A percentile compares a stretch with the other conserved stretches of the same genome.
phyloP scores from a whole-genome alignment of 2,113 vertebrate species.

The Aplodontia rufa region DNA sequence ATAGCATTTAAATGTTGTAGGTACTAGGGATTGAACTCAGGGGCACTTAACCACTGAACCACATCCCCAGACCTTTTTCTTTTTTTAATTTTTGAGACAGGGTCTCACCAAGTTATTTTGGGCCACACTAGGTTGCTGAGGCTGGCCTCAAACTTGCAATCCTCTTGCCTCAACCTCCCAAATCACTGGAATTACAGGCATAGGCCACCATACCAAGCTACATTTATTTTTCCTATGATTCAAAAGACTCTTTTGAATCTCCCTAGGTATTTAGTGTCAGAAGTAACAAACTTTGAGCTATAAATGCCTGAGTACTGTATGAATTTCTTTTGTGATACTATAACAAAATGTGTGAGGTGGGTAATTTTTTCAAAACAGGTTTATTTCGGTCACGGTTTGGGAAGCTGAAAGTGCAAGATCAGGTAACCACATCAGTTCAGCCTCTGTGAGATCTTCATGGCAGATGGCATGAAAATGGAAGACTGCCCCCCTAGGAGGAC shows the following conservation, averaged over 20 bases:
- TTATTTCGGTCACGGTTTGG: neutral
- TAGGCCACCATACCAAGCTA: no score
- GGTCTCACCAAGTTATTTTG: no score
- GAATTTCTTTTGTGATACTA: neutral
- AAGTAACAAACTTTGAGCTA: neutral
- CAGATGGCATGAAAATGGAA: no score
- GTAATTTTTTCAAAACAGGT: neutral
- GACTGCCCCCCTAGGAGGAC: neutral
- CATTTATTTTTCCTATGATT: neutral
- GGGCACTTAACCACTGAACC: no score
- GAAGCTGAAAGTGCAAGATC: neutral
- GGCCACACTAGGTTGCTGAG: no score
- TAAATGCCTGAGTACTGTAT: neutral
- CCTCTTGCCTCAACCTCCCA: no score
- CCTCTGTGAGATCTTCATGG: neutral
- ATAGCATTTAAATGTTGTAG: no score
- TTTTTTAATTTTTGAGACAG: no score
- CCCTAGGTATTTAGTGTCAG: neutral
- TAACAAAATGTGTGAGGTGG: neutral
- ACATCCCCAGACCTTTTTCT: no score
- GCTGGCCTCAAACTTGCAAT: no score
- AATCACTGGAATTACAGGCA: no score
- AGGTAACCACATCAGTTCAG: neutral
- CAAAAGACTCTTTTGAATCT: conserved; percentile 23
- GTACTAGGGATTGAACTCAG: no score